Conservation (phyloP, 2,888 invertebrate species). For the Himalopsyche tibetana region DNA sequence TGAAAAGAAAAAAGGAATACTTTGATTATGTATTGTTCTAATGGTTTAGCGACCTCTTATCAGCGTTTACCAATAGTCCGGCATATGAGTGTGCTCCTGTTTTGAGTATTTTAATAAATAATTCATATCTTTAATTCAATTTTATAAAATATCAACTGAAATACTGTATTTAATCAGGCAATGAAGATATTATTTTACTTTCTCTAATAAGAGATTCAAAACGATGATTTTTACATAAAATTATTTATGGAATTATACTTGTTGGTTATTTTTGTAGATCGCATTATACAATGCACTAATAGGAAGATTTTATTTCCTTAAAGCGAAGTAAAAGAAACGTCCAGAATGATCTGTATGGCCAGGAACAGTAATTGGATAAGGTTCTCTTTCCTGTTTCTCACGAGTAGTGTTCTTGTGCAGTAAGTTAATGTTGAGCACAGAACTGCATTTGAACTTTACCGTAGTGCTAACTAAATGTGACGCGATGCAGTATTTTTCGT, state of each 20-base stretch:
- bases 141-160: too few species aligned
- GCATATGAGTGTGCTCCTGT: too few species aligned
- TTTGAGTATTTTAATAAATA: too few species aligned
- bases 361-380: slow-evolving; percentile 53
- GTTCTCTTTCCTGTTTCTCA: slow-evolving; percentile 34
- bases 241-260: neutral
- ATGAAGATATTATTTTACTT: too few species aligned
- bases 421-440: slow-evolving; percentile 14
- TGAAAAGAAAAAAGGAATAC: too few species aligned
- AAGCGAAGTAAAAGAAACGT: slow-evolving; percentile 46
- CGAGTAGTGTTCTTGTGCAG: slow-evolving; percentile 22
- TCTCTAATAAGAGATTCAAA: too few species aligned
- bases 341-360: slow-evolving; percentile 21
- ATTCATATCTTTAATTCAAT: too few species aligned
- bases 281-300: neutral
- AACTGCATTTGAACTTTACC: slow-evolving; percentile 8
- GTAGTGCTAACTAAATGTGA: slow-evolving; percentile 25
- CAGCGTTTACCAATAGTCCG: too few species aligned
- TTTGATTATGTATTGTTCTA: too few species aligned
- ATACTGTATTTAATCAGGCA: too few species aligned
- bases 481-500: slow-evolving; percentile 3
- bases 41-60: too few species aligned
- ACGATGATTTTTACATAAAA: too few species aligned
- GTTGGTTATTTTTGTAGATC: neutral
- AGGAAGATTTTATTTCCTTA: slow-evolving; percentile 28